Base-by-base conservation (phyloP, 2,113 vertebrate genomes). In the Apus apus region DNA sequence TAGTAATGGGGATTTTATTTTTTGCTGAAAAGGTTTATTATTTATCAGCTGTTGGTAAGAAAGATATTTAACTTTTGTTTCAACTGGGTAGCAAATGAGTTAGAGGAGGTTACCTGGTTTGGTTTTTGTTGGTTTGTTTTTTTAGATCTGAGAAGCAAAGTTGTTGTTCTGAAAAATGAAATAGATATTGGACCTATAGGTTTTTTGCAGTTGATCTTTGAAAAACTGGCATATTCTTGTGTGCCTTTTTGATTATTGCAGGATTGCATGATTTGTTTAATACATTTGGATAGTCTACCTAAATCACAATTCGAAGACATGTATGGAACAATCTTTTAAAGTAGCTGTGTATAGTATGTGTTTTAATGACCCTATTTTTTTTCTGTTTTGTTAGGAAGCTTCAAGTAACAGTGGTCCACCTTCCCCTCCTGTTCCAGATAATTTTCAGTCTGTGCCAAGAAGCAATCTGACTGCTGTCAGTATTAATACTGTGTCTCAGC, bases 401-500 rank as follows among this genome's bases (percentile, higher is more conserved):
- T 98, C 97, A 71, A 98, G 97, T 97, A 99, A 98, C 81, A 98
- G 98, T 51, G 98, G 97, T 9, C 98, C 99, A 27, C 98, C 98
- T 13, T 99, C 99, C 87, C 99, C 99, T 60, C 96, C 97, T 60
- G 51, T 96, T 91, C 96, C 96, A 73, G 97, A 85, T 94, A 73
- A 83, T 77, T 97, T 98, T 57, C 98, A 98, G 71, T 95, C 95
- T 54, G 92, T 98, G 36, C 87, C 97, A 97, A 98, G 98, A 97
- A 98, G 97, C 51, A 98, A 98, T 96, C 94, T 99, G 36, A 98
- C 98, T 11, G 96, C 98, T 46, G 98, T 99, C 96, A 99, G 98
- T 96, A 98, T 99, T 97, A 99, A 99, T 96, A 98, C 98, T 2
- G 98, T 98, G 78, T 96, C 95, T 84, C 98, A 98, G 82, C 90